These are phyloP conservation scores for Lacerta viridis DNA, from an alignment of 2,797 vertebrate genomes.

Conservation along the genomic window DNA sequence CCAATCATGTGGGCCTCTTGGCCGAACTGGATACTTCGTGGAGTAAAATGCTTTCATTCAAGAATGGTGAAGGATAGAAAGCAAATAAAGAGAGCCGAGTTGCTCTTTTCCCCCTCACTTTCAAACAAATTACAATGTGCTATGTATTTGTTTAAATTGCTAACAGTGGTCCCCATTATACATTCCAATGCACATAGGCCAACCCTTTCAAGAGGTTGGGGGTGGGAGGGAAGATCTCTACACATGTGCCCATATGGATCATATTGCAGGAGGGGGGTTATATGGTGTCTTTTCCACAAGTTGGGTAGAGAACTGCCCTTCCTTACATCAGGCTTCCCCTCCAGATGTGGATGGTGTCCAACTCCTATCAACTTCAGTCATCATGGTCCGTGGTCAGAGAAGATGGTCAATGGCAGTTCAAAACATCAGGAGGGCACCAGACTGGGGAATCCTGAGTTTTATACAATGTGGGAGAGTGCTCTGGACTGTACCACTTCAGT, in stretches of 20 bases:
- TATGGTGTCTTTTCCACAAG: neutral
- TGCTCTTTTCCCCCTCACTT: neutral
- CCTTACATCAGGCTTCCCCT: neutral
- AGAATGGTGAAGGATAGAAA: neutral
- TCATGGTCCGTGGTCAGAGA: neutral
- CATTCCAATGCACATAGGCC: neutral
- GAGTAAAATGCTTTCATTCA: neutral
- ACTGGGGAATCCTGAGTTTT: neutral
- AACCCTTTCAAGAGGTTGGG: neutral
- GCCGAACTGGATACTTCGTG: rapidly evolving
- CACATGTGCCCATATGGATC: neutral
- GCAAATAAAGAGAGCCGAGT: neutral
- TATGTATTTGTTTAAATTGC: neutral
- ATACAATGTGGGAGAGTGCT: neutral
- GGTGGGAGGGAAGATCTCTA: neutral
- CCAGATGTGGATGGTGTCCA: neutral
- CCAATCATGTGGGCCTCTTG: neutral
- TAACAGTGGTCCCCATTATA: neutral
- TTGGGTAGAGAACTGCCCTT: too few relatives aligned
- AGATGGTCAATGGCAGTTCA: neutral
- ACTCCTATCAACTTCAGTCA: neutral
- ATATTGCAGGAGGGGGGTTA: neutral
- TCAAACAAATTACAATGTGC: neutral
- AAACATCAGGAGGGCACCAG: neutral
- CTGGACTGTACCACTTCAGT: neutral